Evolutionary conservation across 1,140 invertebrate genomes (phyloP).

Genomic region (Babylonia areolata): DNA sequence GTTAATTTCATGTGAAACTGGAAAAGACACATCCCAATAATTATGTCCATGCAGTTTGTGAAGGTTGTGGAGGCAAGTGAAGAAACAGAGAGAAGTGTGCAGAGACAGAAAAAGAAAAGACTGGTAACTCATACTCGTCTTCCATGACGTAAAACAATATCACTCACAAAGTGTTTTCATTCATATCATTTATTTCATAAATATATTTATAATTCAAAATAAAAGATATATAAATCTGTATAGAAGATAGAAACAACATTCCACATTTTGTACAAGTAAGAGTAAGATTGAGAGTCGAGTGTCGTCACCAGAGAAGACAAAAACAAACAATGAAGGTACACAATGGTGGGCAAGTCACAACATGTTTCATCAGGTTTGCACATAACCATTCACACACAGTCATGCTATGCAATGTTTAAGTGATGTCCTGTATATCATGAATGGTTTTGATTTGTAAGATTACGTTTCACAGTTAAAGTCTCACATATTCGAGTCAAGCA

Average conservation of each 20-base stretch:
- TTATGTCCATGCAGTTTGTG: no score
- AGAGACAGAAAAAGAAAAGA: not conserved
- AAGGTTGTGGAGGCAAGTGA: not conserved
- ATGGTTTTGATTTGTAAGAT: not conserved
- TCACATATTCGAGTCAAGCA: no score
- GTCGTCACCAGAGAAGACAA: not conserved
- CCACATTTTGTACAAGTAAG: not conserved
- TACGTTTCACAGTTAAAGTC: no score
- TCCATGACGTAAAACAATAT: no score
- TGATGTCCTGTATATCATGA: not conserved
- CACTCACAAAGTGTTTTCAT: not conserved
- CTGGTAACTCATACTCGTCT: no score
- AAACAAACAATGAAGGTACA: not conserved
- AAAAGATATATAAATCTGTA: not conserved
- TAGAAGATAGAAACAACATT: constrained; percentile 12
- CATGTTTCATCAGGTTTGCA: not conserved
- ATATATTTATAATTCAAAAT: not conserved
- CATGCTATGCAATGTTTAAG: not conserved
- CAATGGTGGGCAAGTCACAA: constrained; percentile 6
- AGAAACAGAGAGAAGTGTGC: not conserved
- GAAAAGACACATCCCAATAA: no score
- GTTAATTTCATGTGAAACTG: no score
- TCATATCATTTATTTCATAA: constrained; percentile 1
- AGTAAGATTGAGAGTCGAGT: not conserved
- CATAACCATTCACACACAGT: not conserved